phyloP scores from a whole-genome alignment of 2,113 vertebrate genomes.

The Shinisaurus crocodilurus region DNA sequence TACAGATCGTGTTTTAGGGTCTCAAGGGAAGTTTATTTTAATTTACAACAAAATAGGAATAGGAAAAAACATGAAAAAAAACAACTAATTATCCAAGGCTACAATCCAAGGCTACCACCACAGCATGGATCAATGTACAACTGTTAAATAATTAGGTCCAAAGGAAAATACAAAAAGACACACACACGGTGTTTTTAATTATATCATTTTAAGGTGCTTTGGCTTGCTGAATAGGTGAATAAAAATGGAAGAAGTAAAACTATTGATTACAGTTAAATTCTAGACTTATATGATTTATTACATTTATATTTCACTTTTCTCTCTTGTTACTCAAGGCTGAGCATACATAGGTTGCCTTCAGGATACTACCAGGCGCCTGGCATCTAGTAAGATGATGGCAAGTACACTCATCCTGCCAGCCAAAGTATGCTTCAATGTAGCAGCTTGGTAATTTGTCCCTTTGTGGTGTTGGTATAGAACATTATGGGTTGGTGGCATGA shows the following conservation, averaged over 20 bases:
- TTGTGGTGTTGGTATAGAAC: neutral
- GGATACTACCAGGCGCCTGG: neutral
- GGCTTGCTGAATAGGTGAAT: neutral
- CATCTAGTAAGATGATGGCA: neutral
- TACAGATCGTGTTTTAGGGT: neutral
- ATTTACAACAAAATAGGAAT: neutral
- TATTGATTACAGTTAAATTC: neutral
- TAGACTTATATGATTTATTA: neutral
- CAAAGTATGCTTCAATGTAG: neutral
- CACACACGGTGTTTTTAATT: neutral
- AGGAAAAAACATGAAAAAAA: neutral
- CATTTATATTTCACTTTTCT: neutral
- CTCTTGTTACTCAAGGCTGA: neutral
- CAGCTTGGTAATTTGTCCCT: neutral
- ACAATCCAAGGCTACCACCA: neutral
- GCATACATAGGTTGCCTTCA: neutral
- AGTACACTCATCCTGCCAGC: neutral
- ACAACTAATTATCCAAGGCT: neutral
- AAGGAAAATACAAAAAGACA: neutral
- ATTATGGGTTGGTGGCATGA: neutral
- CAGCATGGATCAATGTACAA: neutral
- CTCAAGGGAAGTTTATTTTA: slow-evolving; percentile 7
- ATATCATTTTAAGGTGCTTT: neutral
- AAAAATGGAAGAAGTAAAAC: neutral
- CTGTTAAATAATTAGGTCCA: neutral